Percentiles rank a stretch among this genome's conserved stretches.
These are phyloP conservation scores for Malthinus seriepunctatus DNA, from an alignment of 2,888 invertebrate genomes.

Conservation along the genomic window DNA sequence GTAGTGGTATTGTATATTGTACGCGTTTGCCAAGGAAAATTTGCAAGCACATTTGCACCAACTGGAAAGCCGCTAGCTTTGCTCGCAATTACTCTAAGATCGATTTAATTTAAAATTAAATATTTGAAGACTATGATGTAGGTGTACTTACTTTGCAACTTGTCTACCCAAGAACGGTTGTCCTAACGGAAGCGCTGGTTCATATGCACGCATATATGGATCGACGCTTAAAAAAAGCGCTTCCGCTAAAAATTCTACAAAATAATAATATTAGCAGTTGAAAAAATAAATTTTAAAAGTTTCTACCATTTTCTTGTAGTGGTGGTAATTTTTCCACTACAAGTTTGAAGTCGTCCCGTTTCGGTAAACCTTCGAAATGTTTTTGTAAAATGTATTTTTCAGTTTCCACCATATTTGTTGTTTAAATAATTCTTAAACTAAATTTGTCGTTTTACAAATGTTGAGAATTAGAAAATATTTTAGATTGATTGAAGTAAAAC, in stretches of 20 bases:
- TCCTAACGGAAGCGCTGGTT: slow-evolving; percentile 58
- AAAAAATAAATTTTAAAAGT: neutral
- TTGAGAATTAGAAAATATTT: too few relatives aligned
- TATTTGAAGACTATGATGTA: neutral
- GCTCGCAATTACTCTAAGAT: slow-evolving; percentile 67
- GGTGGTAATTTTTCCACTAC: slow-evolving; percentile 67
- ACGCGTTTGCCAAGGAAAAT: slow-evolving; percentile 71
- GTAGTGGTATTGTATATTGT: slow-evolving; percentile 56
- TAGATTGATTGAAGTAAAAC: neutral
- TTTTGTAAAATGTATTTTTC: slow-evolving; percentile 67
- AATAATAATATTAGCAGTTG: neutral
- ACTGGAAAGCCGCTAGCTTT: slow-evolving; percentile 66
- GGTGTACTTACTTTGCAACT: slow-evolving; percentile 65
- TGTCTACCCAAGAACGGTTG: slow-evolving; percentile 66
- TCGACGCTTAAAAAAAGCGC: slow-evolving; percentile 73
- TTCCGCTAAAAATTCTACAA: slow-evolving; percentile 67
- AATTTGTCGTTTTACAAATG: too few relatives aligned
- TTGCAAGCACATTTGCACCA: slow-evolving; percentile 65
- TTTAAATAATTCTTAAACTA: neutral
- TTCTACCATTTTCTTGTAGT: slow-evolving; percentile 68
- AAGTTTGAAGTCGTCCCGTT: slow-evolving; percentile 63
- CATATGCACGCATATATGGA: slow-evolving; percentile 70
- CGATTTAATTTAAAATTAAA: neutral
- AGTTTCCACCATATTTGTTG: slow-evolving; percentile 41
- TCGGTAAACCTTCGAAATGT: slow-evolving; percentile 68